These are phyloP conservation scores for Limnephilus lunatus DNA, from an alignment of 2,888 invertebrate species.

Conservation along the genomic window DNA sequence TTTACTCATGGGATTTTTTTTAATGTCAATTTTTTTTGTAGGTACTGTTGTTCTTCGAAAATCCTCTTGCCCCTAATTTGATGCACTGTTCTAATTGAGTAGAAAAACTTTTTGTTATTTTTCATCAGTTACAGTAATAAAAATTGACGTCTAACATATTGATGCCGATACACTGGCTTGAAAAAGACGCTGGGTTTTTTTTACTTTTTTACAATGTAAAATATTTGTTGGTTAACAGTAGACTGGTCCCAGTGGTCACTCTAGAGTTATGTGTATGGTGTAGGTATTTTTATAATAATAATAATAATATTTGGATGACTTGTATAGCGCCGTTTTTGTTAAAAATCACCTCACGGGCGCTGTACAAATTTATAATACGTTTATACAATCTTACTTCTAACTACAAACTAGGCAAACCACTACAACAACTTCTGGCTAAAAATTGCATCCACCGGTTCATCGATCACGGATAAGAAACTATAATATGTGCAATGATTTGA, in stretches of 20 bases:
- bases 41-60: background rate
- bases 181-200: background rate
- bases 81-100: background rate
- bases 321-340: too few relatives aligned
- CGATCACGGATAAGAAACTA: too few relatives aligned
- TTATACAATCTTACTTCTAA: too few relatives aligned
- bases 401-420: too few relatives aligned
- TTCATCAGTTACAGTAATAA: background rate
- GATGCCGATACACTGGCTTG: background rate
- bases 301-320: too few relatives aligned
- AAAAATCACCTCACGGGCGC: too few relatives aligned
- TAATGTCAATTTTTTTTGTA: background rate
- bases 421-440: too few relatives aligned
- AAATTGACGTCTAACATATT: background rate
- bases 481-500: too few relatives aligned
- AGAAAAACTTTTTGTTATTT: background rate
- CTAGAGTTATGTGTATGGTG: background rate
- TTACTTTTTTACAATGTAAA: background rate
- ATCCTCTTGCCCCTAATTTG: background rate
- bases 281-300: background rate
- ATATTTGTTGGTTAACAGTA: background rate
- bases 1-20: background rate
- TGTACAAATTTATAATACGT: too few relatives aligned
- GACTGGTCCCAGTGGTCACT: background rate
- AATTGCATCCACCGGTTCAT: too few relatives aligned